A percentile compares a stretch with the other conserved stretches of the same genome.
These are phyloP conservation scores for Porites australiensis DNA, from an alignment of 64 coral and sea anemone species.

Conservation along the genomic window DNA sequence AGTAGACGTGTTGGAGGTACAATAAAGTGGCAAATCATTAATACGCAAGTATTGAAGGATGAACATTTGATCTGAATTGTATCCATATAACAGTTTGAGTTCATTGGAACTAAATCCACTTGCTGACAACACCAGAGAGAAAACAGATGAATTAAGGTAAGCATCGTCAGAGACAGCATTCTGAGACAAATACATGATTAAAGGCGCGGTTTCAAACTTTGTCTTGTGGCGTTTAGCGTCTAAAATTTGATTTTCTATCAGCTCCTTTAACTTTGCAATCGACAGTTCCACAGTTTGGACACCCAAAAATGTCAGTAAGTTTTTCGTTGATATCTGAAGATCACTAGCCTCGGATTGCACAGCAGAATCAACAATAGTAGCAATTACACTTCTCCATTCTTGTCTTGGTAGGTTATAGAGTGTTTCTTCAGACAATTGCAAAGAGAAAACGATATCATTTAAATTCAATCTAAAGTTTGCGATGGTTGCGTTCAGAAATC, in stretches of 20 bases:
- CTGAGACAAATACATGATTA: constrained; percentile 12
- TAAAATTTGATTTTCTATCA: neutral
- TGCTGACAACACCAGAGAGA: constrained; percentile 28
- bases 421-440: constrained; percentile 7
- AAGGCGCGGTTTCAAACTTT: constrained; percentile 36
- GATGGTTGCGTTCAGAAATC: constrained; percentile 66
- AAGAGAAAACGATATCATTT: constrained; percentile 27
- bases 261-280: neutral
- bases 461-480: constrained; percentile 47
- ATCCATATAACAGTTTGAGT: constrained; percentile 3
- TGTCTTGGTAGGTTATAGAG: constrained; percentile 54
- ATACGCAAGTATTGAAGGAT: constrained; percentile 12
- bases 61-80: neutral
- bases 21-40: constrained; percentile 39
- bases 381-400: constrained; percentile 53
- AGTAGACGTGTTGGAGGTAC: neutral
- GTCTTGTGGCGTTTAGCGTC: neutral
- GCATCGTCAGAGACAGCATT: constrained; percentile 24
- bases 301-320: neutral
- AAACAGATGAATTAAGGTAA: neutral
- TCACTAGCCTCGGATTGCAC: neutral
- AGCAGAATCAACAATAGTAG: constrained; percentile 1
- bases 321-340: neutral
- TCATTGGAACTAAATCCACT: constrained; percentile 12
- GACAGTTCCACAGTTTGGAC: neutral